Percentiles rank a stretch among this genome's conserved stretches.
Conservation (phyloP, 1,140 invertebrate genomes). For the Achroia grisella region DNA sequence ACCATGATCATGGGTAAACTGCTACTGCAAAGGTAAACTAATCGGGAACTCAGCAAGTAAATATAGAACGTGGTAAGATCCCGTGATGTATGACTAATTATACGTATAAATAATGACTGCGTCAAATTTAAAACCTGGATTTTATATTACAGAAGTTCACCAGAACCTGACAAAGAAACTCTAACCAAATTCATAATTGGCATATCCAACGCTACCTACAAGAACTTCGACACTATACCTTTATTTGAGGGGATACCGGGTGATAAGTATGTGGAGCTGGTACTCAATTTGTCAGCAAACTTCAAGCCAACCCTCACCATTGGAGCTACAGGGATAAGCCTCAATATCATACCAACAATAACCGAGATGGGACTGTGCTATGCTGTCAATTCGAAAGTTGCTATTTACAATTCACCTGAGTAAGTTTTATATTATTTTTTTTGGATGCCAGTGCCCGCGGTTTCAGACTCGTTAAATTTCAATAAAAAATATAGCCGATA, state of each 20-base stretch:
- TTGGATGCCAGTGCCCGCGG: no score
- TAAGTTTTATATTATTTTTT: constrained; percentile 44
- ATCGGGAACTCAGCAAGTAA: no score
- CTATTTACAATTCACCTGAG: constrained; percentile 76
- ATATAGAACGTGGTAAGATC: no score
- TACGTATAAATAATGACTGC: no score
- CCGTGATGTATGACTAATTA: no score
- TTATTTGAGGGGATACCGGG: constrained; percentile 67
- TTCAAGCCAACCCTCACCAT: constrained; percentile 75
- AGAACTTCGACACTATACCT: constrained; percentile 73
- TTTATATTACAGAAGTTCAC: constrained; percentile 34
- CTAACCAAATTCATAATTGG: constrained; percentile 72
- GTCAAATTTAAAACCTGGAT: no score
- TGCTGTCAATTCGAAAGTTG: constrained; percentile 77
- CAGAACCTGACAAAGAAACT: constrained; percentile 63
- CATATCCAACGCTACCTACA: constrained; percentile 74
- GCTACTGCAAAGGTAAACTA: no score
- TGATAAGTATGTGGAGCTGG: constrained; percentile 72
- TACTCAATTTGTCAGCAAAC: constrained; percentile 71
- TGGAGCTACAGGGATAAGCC: constrained; percentile 65
- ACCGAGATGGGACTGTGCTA: constrained; percentile 81
- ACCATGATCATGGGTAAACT: no score
- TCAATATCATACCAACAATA: constrained; percentile 73
- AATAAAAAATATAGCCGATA: no score
- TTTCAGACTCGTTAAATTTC: no score